Percentiles rank a stretch among this genome's conserved stretches.
These are phyloP conservation scores for Polyergus mexicanus DNA, from an alignment of 1,140 invertebrate species.

Conservation along the genomic window DNA sequence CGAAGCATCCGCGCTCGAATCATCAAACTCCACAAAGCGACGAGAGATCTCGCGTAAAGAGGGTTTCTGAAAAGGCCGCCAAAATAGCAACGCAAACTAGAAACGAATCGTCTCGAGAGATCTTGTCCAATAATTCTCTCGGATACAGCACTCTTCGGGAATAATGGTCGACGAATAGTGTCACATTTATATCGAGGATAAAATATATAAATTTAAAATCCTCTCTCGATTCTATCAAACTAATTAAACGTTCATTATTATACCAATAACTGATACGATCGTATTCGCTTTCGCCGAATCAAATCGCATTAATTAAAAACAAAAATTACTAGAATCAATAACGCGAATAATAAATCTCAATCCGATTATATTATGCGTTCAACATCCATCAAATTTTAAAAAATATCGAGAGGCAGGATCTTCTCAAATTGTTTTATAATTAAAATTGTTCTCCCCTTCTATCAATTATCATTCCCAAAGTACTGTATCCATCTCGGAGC, in stretches of 20 bases:
- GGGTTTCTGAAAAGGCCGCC: constrained; percentile 30
- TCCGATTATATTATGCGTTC: neutral
- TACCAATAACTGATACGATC: constrained; percentile 2
- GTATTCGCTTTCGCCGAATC: neutral
- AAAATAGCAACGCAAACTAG: constrained; percentile 20
- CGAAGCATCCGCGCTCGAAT: constrained; percentile 2
- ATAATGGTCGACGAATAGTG: constrained; percentile 7
- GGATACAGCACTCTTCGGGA: constrained; percentile 43
- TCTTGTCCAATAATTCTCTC: constrained; percentile 34
- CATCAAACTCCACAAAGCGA: constrained; percentile 52
- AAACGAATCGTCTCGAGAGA: constrained; percentile 50
- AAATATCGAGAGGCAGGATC: neutral
- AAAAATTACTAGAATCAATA: neutral
- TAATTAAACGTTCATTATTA: constrained; percentile 9
- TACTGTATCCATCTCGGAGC: constrained; percentile 26
- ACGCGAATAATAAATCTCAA: neutral
- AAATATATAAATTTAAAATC: constrained; percentile 12
- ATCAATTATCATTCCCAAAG: constrained; percentile 5
- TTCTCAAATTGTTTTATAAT: neutral
- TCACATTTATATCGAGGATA: neutral
- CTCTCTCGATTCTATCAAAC: constrained; percentile 1
- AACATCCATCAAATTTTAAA: neutral
- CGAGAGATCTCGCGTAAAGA: constrained; percentile 39
- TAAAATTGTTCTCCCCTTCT: neutral
- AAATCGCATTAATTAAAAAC: constrained; percentile 15